A percentile compares a stretch with the other conserved stretches of the same genome.
Conservation (phyloP, 2,797 vertebrate species). For the Pitangus sulphuratus region DNA sequence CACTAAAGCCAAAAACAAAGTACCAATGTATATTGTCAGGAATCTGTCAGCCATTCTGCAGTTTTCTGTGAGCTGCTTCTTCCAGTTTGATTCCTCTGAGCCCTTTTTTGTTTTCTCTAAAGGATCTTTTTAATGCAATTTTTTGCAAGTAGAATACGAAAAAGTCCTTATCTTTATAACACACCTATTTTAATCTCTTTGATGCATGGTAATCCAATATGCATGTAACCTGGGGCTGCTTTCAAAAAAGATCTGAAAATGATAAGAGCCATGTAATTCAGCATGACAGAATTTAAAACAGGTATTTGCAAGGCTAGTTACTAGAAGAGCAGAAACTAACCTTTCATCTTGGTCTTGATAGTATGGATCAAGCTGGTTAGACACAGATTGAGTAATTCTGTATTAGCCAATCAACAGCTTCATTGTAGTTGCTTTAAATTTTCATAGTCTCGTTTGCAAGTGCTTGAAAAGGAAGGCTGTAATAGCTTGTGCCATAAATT, state of each 20-base stretch:
- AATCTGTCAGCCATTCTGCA: constrained; percentile 10
- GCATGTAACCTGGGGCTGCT: constrained; percentile 73
- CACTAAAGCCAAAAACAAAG: constrained; percentile 30
- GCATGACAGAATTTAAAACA: constrained; percentile 46
- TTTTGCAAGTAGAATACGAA: constrained; percentile 64
- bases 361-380: constrained; percentile 41
- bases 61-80: background rate
- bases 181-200: constrained; percentile 74
- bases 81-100: background rate
- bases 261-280: constrained; percentile 71
- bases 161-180: constrained; percentile 74
- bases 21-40: background rate
- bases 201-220: constrained; percentile 79
- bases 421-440: constrained; percentile 7
- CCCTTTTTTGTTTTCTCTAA: constrained; percentile 10
- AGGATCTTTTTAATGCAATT: constrained; percentile 56
- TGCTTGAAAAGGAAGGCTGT: background rate
- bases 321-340: constrained; percentile 31
- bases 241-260: constrained; percentile 74
- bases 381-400: background rate
- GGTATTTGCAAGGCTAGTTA: constrained; percentile 48
- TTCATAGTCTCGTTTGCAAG: background rate
- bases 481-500: background rate
- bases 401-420: constrained; percentile 25
- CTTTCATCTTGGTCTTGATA: constrained; percentile 73